Conservation (phyloP, 1,140 invertebrate genomes). For the Acromyrmex echinatior region DNA sequence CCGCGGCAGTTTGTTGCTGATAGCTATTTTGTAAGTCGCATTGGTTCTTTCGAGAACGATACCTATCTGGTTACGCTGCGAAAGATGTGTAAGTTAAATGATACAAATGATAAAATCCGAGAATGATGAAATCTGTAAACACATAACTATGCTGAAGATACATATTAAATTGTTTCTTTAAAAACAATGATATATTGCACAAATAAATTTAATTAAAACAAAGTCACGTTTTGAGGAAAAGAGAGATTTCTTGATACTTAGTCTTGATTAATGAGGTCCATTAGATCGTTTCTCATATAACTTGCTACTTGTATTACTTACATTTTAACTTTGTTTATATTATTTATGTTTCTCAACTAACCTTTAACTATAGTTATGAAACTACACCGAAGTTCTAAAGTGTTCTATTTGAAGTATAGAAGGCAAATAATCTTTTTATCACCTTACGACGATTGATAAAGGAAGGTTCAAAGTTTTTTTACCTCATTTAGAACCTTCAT, state of each 20-base stretch:
- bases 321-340: neutral
- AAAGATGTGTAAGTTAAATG: neutral
- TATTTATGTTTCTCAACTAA: neutral
- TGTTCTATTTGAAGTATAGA: too few species aligned
- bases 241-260: neutral
- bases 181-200: neutral
- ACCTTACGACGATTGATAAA: too few species aligned
- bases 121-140: neutral
- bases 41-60: neutral
- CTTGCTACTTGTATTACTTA: neutral
- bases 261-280: neutral
- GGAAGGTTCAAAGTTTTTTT: too few species aligned
- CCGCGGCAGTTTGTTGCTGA: slow-evolving; percentile 3
- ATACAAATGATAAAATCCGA: slow-evolving; percentile 12
- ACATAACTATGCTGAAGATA: neutral
- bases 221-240: neutral
- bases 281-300: neutral
- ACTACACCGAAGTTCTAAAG: too few species aligned
- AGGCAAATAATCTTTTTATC: too few species aligned
- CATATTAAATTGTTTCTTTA: neutral
- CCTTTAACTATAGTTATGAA: too few species aligned
- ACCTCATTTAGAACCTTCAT: too few species aligned
- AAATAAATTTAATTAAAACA: slow-evolving; percentile 11
- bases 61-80: neutral
- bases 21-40: neutral